A percentile compares a stretch with the other conserved stretches of the same genome.
phyloP scores from a whole-genome alignment of 53 echinoderm and acorn worm genomes.

The Echinometra lucunter region DNA sequence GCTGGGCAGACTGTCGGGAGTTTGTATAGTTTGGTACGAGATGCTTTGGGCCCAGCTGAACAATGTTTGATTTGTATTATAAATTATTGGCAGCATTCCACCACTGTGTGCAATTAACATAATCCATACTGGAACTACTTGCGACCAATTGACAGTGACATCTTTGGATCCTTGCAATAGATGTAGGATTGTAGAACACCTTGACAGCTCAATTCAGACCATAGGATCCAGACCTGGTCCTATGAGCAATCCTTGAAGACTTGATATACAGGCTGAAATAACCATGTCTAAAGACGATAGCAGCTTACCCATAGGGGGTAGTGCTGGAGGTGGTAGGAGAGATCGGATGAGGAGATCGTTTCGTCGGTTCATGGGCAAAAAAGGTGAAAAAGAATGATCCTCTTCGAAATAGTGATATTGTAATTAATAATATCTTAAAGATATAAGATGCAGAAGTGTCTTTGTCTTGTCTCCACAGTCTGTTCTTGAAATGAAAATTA shows the following conservation, averaged over 20 bases:
- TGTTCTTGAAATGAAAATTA: no score
- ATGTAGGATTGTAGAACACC: slow-evolving; percentile 40
- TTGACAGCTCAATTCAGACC: neutral
- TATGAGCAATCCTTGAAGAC: slow-evolving; percentile 22
- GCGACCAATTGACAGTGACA: neutral
- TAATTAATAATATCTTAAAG: neutral
- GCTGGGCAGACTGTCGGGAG: neutral
- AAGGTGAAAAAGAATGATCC: slow-evolving; percentile 33
- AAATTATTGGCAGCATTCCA: slow-evolving; percentile 37
- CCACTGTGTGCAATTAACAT: slow-evolving; percentile 38
- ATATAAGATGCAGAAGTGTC: neutral
- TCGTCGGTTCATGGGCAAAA: slow-evolving; percentile 68
- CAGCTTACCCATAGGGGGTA: slow-evolving; percentile 63
- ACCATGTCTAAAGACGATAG: slow-evolving; percentile 66
- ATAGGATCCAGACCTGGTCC: neutral
- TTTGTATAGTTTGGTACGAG: neutral
- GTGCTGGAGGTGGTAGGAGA: slow-evolving; percentile 60
- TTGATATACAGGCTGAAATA: slow-evolving; percentile 46
- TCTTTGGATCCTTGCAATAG: neutral
- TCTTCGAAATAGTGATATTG: neutral
- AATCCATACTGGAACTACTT: slow-evolving; percentile 9
- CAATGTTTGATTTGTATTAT: slow-evolving; percentile 33
- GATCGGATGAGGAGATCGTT: slow-evolving; percentile 65
- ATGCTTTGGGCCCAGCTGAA: slow-evolving; percentile 21
- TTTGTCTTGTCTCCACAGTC: no score